Percentiles rank a stretch among this genome's conserved stretches.
Evolutionary conservation across 2,888 invertebrate genomes (phyloP).

Genomic region (Papilio protenor): DNA sequence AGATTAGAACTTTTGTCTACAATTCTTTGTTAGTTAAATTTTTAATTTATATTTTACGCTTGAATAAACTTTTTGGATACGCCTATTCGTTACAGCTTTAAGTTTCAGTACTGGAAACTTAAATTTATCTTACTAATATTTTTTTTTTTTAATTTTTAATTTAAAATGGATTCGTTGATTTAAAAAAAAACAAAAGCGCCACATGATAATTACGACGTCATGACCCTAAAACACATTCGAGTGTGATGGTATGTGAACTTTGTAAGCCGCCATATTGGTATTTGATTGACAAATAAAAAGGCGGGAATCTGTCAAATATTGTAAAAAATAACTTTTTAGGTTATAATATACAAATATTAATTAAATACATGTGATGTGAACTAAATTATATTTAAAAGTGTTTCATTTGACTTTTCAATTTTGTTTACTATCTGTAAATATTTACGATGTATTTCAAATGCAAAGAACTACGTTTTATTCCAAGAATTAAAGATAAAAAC

Average conservation of each 20-base stretch:
- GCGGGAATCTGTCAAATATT: slow-evolving; percentile 25
- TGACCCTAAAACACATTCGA: slow-evolving; percentile 25
- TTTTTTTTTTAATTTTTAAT: too few species aligned
- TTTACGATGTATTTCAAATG: background rate
- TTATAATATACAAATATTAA: background rate
- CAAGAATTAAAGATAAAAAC: slow-evolving; percentile 9
- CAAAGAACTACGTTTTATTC: background rate
- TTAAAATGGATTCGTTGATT: slow-evolving; percentile 28
- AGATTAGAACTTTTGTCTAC: too few species aligned
- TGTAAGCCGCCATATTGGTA: slow-evolving; percentile 31
- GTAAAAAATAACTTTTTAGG: background rate
- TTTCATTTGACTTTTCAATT: background rate
- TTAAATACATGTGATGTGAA: background rate
- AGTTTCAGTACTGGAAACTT: background rate
- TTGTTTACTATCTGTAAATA: background rate
- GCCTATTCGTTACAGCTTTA: background rate
- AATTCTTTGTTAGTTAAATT: background rate
- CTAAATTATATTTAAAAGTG: background rate
- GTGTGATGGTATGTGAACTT: slow-evolving; percentile 36
- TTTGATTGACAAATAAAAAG: slow-evolving; percentile 2
- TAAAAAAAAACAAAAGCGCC: slow-evolving; percentile 37
- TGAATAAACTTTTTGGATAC: background rate
- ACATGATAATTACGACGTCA: slow-evolving; percentile 19
- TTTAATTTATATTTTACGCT: background rate
- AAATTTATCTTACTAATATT: background rate